These are phyloP conservation scores for Luperina nickerlii DNA, from an alignment of 2,888 invertebrate species.

Conservation along the genomic window DNA sequence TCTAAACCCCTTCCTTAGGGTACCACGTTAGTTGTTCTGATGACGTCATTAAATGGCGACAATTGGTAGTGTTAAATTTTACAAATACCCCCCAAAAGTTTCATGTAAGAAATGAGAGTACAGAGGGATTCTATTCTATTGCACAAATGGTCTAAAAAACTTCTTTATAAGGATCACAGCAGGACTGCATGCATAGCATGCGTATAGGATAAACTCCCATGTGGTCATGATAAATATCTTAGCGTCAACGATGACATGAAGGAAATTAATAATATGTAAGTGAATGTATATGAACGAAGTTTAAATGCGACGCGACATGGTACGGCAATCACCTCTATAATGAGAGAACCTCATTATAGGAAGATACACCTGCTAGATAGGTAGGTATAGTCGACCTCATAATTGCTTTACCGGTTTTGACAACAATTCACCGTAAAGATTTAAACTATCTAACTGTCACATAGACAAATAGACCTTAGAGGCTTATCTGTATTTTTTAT, in stretches of 20 bases:
- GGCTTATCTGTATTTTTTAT: background rate
- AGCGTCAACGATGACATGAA: constrained; percentile 50
- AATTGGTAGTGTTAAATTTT: constrained; percentile 6
- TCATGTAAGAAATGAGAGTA: background rate
- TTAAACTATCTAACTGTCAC: background rate
- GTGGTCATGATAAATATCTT: constrained; percentile 31
- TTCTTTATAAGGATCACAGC: constrained; percentile 3
- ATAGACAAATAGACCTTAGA: background rate
- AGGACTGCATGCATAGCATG: constrained; percentile 40
- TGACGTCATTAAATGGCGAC: constrained; percentile 44
- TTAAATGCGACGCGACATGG: constrained; percentile 24
- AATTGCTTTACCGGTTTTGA: background rate
- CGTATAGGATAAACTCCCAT: constrained; percentile 23
- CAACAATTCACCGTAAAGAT: background rate
- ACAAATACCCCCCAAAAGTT: constrained; percentile 1
- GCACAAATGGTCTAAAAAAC: constrained; percentile 1
- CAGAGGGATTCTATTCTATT: constrained; percentile 6
- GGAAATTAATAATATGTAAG: constrained; percentile 51
- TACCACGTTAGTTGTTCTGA: constrained; percentile 18
- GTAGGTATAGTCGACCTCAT: background rate
- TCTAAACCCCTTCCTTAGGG: constrained; percentile 12
- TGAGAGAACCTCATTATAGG: background rate
- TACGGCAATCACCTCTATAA: constrained; percentile 25
- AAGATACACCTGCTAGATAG: constrained; percentile 19
- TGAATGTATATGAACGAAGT: constrained; percentile 30